These are phyloP conservation scores for Hemicentrotus pulcherrimus DNA, from an alignment of 35 echinoderm and acorn worm genomes.

Conservation along the genomic window DNA sequence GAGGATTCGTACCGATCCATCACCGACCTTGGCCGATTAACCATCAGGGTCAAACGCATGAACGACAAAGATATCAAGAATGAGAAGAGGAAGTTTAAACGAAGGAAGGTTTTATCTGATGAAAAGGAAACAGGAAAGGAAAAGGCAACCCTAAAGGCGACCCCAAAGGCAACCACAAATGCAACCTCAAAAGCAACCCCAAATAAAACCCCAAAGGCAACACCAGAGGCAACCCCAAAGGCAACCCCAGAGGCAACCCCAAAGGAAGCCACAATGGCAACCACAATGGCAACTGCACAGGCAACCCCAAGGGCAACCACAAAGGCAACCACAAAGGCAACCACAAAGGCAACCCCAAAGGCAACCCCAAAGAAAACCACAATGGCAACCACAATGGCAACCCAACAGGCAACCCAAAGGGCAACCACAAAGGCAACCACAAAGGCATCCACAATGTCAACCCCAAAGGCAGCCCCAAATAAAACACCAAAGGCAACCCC, in stretches of 20 bases:
- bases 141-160: not conserved
- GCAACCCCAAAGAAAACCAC: not conserved
- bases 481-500: not conserved
- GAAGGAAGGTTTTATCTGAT: not conserved
- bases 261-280: not conserved
- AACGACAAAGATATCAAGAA: not conserved
- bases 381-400: not conserved
- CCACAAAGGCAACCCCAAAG: not conserved
- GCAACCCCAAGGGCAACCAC: not conserved
- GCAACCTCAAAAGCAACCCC: not conserved
- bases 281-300: not conserved
- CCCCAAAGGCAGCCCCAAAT: not conserved
- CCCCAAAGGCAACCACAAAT: not conserved
- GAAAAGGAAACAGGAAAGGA: not conserved
- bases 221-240: not conserved
- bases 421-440: not conserved
- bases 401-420: not conserved
- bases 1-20: not conserved
- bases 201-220: not conserved
- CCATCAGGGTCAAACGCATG: constrained; percentile 4
- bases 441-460: not conserved
- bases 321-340: not conserved
- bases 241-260: not conserved
- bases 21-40: not conserved
- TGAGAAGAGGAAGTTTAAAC: not conserved